Evolutionary conservation across 2,888 invertebrate species (phyloP), one percentile per base, ranked within the genome.

Genomic region (Callyntrura guangdongensis): DNA sequence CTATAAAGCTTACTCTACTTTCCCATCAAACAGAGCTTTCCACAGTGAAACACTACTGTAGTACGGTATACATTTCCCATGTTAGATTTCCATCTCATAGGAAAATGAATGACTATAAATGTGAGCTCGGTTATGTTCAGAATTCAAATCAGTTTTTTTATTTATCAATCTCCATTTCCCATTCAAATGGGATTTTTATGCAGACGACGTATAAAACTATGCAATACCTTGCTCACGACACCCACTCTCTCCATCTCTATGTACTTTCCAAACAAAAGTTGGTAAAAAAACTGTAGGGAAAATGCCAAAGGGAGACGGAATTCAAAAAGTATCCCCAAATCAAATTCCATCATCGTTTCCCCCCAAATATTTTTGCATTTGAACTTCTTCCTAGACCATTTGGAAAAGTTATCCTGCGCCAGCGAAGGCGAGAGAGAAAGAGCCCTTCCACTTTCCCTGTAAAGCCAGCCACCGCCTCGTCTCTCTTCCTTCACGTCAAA

Each of bases 321-420:
- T 77, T 47, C 47, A 79, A 74, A 77, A 69, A 83, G 47, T 77
- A 77, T 89, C 64, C 84, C 84, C 77, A 89, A 89, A 89, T 89
- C 83, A 84, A 89, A 89, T 89, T 89, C 89, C 81, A 89, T 47
- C 83, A 77, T 84, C 84, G 25, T 89, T 89, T 89, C 11, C 49
- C 20, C 67, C 64, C 74, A 89, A 77, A 89, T 72, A 89, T 89
- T 74, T 72, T 77, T 74, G 25, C 64, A 89, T 83, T 89, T 61
- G 49, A 87, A 77, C 67, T 67, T 86, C 56, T 49, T 53, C 22
- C 61, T 20, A 53, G 59, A 25, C 45, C 1, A 53, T 53, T 82
- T 69, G 72, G 36, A 36, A 74, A 89, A 74, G 83, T 72, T 74
- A 89, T 59, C 89, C 69, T 49, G 49, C 79, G 45, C 5, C 64